These are phyloP conservation scores for Erpornis zantholeuca DNA, from an alignment of 2,113 vertebrate genomes.

Conservation along the genomic window DNA sequence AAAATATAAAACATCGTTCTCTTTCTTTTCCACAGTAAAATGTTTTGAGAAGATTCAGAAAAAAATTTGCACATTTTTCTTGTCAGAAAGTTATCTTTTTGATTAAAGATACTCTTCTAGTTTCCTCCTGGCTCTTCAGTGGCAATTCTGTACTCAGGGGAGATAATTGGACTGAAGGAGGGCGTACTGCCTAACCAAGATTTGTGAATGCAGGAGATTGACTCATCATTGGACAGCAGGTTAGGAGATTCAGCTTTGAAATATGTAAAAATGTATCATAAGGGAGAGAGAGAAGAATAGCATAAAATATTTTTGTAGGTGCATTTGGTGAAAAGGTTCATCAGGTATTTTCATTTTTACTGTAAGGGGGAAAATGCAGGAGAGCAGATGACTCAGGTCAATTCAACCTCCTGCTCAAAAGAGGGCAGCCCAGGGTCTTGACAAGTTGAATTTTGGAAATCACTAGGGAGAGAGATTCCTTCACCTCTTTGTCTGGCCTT, in stretches of 20 bases:
- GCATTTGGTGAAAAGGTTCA: background rate
- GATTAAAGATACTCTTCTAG: background rate
- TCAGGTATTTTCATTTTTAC: background rate
- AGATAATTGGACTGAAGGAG: background rate
- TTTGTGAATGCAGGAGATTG: background rate
- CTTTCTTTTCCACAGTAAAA: constrained; percentile 1
- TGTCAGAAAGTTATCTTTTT: constrained; percentile 1
- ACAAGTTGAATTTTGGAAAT: background rate
- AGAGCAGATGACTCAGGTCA: background rate
- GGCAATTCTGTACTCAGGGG: background rate
- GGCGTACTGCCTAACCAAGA: background rate
- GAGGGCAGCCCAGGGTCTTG: background rate
- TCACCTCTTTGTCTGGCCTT: background rate
- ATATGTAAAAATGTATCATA: background rate
- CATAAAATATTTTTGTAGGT: background rate
- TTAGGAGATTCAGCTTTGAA: background rate
- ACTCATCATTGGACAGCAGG: background rate
- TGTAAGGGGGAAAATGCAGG: background rate
- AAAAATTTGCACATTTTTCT: constrained; percentile 23
- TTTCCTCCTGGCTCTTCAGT: background rate
- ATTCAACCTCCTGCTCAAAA: background rate
- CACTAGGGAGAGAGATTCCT: background rate
- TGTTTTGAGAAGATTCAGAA: constrained; percentile 7
- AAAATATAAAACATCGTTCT: background rate
- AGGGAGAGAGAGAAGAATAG: background rate